phyloP scores from a whole-genome alignment of 2,888 invertebrate species.

The Geotrupes spiniger region DNA sequence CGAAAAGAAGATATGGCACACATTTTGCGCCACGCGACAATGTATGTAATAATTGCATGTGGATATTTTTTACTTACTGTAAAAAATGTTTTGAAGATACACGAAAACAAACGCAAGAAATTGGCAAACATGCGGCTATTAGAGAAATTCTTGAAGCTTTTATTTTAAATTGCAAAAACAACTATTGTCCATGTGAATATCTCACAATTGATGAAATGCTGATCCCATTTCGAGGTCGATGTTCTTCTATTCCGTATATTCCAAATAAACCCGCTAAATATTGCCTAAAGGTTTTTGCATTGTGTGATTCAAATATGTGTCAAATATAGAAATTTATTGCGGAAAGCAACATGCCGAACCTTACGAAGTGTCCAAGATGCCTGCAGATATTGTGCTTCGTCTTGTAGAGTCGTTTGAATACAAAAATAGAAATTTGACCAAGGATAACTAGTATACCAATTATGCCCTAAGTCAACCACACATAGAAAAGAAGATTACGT shows the following conservation, averaged over 20 bases:
- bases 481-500: too few relatives aligned
- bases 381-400: slow-evolving; percentile 22
- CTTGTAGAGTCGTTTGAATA: slow-evolving; percentile 18
- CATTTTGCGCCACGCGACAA: neutral
- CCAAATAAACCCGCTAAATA: too few relatives aligned
- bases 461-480: slow-evolving; percentile 19
- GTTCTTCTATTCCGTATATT: slow-evolving; percentile 26
- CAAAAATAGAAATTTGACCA: slow-evolving; percentile 25
- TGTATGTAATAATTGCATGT: slow-evolving; percentile 1
- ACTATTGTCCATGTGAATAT: too few relatives aligned
- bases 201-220: too few relatives aligned
- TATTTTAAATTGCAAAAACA: too few relatives aligned
- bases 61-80: too few relatives aligned
- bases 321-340: too few relatives aligned
- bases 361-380: slow-evolving; percentile 20
- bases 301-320: slow-evolving; percentile 29
- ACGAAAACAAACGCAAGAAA: too few relatives aligned
- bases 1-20: slow-evolving; percentile 1
- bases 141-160: too few relatives aligned
- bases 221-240: slow-evolving; percentile 22
- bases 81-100: too few relatives aligned
- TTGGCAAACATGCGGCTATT: too few relatives aligned
- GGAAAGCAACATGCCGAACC: slow-evolving; percentile 23
- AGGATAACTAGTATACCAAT: slow-evolving; percentile 32
- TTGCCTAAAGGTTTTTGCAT: slow-evolving; percentile 29